Base-by-base conservation (phyloP, 2,888 invertebrate genomes). In the Parasteatoda lunata region DNA sequence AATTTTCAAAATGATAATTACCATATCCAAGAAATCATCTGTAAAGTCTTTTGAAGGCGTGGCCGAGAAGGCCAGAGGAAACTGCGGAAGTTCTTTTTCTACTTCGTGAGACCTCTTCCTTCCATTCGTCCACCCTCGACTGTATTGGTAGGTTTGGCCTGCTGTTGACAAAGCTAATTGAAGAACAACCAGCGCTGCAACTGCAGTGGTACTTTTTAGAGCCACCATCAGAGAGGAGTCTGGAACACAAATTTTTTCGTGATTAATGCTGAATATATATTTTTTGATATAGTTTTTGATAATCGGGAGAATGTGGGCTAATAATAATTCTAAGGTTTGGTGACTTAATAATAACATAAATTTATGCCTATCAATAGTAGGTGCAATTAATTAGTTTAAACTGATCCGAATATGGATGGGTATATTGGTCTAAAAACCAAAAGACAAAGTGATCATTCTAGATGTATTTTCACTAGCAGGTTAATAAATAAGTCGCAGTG, bases 111-210 rank as follows among this genome's bases (percentile, higher is more conserved):
- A 81, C 77, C 86, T 87, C 78, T 88, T 83, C 76, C 81, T 88
- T 47, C 95, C 95, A 90, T 95, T 95, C 88, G 95, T 95, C 95
- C 95, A 96, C 5, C 95, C 95, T 0, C 94, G 93, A 66, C 95
- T 95, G 92, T 96, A 96, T 90, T 95, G 95, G 92, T 95, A 95
- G 6, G 95, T 95, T 92, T 96, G 95, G 13, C 86, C 88, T 6
- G 79, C 77, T 6, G 81, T 82, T 11, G 73, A 82, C 49, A 87
- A 51, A 52, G 77, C 77, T 9, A 82, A 68, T 65, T 87, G 86
- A 71, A 87, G 73, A 48, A 87, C 66, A 64, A 87, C 73, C 59
- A 87, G 72, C 64, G 77, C 30, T 15, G 73, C 64, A 52, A 87
- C 73, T 54, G 81, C 73, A 9, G 80, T 77, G 9, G 71, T 71